These are phyloP conservation scores for Sphenodon punctatus DNA, from an alignment of 2,797 vertebrate species.

Conservation along the genomic window DNA sequence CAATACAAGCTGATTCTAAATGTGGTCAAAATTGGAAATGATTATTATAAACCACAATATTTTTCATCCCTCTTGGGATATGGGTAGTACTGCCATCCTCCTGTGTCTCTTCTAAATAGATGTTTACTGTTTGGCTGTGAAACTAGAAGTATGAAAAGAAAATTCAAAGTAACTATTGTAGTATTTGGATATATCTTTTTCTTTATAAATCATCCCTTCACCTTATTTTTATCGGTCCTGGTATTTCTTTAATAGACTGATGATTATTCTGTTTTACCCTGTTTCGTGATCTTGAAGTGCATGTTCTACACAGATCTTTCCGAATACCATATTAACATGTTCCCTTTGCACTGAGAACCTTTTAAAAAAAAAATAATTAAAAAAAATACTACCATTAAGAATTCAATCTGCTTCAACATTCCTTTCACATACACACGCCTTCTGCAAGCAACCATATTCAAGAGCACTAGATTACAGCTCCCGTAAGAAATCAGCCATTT, in stretches of 20 bases:
- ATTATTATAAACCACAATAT: accelerated
- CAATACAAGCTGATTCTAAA: not conserved
- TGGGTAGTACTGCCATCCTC: too few species aligned
- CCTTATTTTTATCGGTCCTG: accelerated
- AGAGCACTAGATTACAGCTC: not conserved
- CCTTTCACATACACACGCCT: not conserved
- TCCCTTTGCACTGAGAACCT: not conserved
- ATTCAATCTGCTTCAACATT: not conserved
- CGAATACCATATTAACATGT: accelerated
- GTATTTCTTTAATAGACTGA: not conserved
- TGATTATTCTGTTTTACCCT: accelerated
- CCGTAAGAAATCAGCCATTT: accelerated
- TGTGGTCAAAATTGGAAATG: not conserved
- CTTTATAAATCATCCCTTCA: accelerated
- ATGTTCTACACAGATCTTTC: accelerated
- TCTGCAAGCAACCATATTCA: not conserved
- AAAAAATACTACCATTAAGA: accelerated
- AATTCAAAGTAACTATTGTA: not conserved
- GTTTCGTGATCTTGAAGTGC: accelerated
- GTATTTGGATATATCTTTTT: accelerated
- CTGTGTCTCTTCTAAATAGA: accelerated
- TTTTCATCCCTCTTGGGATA: not conserved
- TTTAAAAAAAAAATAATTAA: accelerated
- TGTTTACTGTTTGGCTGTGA: accelerated
- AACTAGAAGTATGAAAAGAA: not conserved